Percentiles rank a stretch among this genome's conserved stretches.
Conservation (phyloP, 2,888 invertebrate genomes). For the Candidula unifasciata region DNA sequence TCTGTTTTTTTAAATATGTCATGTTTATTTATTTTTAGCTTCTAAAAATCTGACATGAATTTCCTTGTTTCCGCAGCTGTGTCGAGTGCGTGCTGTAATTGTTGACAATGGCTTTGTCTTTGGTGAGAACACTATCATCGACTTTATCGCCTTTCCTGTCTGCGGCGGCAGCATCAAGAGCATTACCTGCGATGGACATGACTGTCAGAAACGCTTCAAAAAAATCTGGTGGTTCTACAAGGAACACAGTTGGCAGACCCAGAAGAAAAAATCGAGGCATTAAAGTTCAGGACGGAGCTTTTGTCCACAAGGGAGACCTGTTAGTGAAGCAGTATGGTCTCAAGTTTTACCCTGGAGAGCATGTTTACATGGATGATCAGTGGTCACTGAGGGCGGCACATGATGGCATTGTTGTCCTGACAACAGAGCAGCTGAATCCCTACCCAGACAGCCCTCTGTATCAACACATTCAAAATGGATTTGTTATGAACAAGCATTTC, state of each 20-base stretch:
- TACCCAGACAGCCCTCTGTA: constrained; percentile 88
- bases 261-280: constrained; percentile 65
- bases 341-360: constrained; percentile 76
- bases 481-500: constrained; percentile 87
- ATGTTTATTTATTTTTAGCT: too few species aligned
- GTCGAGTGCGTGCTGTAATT: not conserved
- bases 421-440: constrained; percentile 88
- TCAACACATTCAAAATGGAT: constrained; percentile 82
- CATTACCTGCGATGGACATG: constrained; percentile 32
- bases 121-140: constrained; percentile 1
- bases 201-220: constrained; percentile 62
- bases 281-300: constrained; percentile 71
- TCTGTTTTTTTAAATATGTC: too few species aligned
- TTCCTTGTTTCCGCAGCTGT: too few species aligned
- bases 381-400: constrained; percentile 87
- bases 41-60: too few species aligned
- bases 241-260: constrained; percentile 63
- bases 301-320: constrained; percentile 74
- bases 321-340: constrained; percentile 73
- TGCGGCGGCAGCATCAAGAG: not conserved
- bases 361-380: constrained; percentile 81
- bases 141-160: not conserved
- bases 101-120: constrained; percentile 14
- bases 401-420: constrained; percentile 87
- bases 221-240: constrained; percentile 62